A percentile compares a stretch with the other conserved stretches of the same genome.
Conservation (phyloP, 2,113 vertebrate species). For the Machaerirhynchus nigripectus region DNA sequence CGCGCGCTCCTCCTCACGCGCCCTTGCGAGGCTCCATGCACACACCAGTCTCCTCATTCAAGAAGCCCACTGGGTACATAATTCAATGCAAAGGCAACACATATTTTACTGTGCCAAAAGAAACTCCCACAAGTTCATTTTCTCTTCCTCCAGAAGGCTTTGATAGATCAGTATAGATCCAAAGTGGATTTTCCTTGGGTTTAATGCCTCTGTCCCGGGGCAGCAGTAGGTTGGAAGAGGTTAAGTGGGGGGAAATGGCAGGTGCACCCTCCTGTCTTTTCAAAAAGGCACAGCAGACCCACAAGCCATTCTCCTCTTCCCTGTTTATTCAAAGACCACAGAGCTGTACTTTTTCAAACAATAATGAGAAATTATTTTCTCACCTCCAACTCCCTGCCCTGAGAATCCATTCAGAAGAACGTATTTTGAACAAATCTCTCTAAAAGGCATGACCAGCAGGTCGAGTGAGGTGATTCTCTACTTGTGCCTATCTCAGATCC, state of each 20-base stretch:
- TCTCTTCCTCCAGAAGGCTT: neutral
- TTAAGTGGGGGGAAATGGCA: neutral
- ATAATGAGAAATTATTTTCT: neutral
- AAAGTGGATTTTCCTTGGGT: neutral
- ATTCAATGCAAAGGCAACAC: neutral
- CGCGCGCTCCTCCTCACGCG: accelerated
- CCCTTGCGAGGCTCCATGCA: accelerated
- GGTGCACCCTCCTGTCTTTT: neutral
- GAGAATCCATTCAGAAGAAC: neutral
- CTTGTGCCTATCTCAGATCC: neutral
- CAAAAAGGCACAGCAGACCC: neutral
- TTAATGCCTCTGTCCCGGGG: neutral
- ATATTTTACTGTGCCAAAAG: neutral
- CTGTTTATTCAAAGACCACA: neutral
- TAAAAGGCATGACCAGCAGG: neutral
- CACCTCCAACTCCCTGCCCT: neutral
- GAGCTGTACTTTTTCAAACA: neutral
- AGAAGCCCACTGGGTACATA: neutral
- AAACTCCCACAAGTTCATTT: neutral
- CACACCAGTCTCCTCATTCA: neutral
- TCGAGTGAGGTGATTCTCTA: neutral
- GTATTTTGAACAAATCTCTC: neutral
- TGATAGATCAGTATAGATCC: neutral
- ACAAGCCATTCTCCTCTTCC: neutral
- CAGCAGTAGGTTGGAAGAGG: neutral